phyloP scores from a whole-genome alignment of 2,888 invertebrate genomes.

The Taenaris catops region DNA sequence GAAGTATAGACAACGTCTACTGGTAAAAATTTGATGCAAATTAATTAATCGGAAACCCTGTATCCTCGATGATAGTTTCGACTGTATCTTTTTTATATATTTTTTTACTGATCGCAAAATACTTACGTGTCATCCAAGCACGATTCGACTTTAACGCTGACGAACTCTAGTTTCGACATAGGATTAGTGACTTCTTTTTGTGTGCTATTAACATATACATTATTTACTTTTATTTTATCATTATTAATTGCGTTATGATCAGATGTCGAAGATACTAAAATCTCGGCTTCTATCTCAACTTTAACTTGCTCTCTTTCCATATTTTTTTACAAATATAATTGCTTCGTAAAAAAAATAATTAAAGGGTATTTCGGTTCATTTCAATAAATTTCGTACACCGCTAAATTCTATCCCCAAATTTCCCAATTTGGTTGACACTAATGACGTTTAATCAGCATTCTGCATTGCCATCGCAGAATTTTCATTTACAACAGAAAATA shows the following conservation, averaged over 20 bases:
- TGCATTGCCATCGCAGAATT: no score
- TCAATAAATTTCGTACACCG: no score
- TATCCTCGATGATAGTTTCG: background rate
- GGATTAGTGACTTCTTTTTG: conserved; percentile 3
- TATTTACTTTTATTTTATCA: conserved; percentile 6
- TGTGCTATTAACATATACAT: conserved; percentile 7
- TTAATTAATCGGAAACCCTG: no score
- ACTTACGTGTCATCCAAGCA: conserved; percentile 19
- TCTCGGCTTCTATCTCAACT: conserved; percentile 12
- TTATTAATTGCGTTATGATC: conserved; percentile 7
- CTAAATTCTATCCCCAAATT: no score
- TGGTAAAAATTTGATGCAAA: no score
- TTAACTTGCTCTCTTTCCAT: conserved; percentile 16
- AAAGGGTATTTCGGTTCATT: no score
- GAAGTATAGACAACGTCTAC: no score
- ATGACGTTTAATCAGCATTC: no score
- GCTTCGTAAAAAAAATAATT: no score
- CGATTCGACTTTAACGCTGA: conserved; percentile 25
- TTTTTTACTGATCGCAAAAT: background rate
- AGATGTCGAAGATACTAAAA: conserved; percentile 1
- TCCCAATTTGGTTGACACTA: no score
- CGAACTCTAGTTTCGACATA: conserved; percentile 19
- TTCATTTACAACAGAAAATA: no score
- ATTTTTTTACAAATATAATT: no score
- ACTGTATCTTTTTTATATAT: background rate